These are phyloP conservation scores for Patiria pectinifera DNA, from an alignment of 53 echinoderm and acorn worm species.

Conservation along the genomic window DNA sequence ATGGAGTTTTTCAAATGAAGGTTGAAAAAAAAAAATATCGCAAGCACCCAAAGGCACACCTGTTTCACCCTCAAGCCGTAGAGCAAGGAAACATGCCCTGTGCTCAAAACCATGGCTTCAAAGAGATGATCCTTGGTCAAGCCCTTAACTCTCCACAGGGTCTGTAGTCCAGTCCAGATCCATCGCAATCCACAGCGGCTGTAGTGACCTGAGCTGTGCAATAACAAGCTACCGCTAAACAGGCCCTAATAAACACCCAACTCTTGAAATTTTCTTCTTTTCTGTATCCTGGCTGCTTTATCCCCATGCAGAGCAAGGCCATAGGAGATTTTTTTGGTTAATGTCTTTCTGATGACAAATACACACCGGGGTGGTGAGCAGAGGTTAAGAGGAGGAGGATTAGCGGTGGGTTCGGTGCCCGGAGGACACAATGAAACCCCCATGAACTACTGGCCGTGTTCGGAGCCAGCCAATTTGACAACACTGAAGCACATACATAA, in stretches of 20 bases:
- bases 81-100: no score
- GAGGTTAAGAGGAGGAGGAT: slow-evolving; percentile 53
- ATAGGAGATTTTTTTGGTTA: neutral
- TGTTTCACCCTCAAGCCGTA: no score
- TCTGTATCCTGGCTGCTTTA: slow-evolving; percentile 1
- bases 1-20: no score
- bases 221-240: neutral
- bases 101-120: no score
- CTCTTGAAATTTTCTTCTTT: neutral
- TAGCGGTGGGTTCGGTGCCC: slow-evolving; percentile 18
- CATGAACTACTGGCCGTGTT: slow-evolving; percentile 4
- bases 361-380: slow-evolving; percentile 38
- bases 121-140: no score
- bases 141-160: no score
- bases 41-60: no score
- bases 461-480: slow-evolving; percentile 19
- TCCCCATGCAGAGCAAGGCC: neutral
- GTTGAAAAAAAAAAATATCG: no score
- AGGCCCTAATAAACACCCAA: neutral
- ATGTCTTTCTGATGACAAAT: slow-evolving; percentile 62
- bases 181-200: no score
- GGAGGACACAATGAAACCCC: slow-evolving; percentile 29
- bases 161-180: no score
- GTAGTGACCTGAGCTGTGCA: neutral
- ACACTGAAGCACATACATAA: neutral